Evolutionary conservation across 2,113 vertebrate species (phyloP), one percentile per base, ranked within the genome.

Genomic region (Sterrhoptilus dennistouni): DNA sequence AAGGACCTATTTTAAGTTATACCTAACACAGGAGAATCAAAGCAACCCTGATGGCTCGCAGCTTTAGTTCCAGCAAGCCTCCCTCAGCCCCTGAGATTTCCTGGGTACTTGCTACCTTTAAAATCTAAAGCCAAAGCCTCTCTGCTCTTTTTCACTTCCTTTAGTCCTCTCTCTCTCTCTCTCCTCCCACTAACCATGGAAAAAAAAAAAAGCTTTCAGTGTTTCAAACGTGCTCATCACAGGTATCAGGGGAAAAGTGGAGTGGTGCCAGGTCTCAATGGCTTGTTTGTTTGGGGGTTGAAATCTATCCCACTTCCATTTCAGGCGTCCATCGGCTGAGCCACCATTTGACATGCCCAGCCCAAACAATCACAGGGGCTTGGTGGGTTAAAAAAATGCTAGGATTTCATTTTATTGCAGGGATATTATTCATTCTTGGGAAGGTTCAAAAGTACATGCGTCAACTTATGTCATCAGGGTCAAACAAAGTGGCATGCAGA

Each of bases 371-470:
- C 66, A 29, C 49, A 82, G 93, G 68, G 92, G 77, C 81, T 94
- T 10, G 88, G 86, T 2, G 86, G 81, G 92, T 84, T 96, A 97
- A 96, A 97, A 96, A 95, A 49, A 49, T 29, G 96, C 95, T 95
- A 94, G 96, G 95, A 96, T 96, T 96, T 96, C 90, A 31, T 94
- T 97, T 97, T 96, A 96, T 96, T 96, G 96, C 96, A 69, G 95
- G 94, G 95, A 93, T 95, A 97, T 96, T 93, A 96, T 89, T 96
- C 95, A 96, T 96, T 96, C 96, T 94, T 89, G 89, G 69, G 92
- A 93, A 96, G 92, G 96, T 96, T 97, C 96, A 97, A 97, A 96
- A 97, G 96, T 97, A 95, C 96, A 97, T 78, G 80, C 72, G 35
- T 95, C 96, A 90, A 93, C 93, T 96, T 92, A 94, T 94, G 96